Evolutionary conservation across 2,113 vertebrate genomes (phyloP).

Genomic region (Kobus ellipsiprymnus): DNA sequence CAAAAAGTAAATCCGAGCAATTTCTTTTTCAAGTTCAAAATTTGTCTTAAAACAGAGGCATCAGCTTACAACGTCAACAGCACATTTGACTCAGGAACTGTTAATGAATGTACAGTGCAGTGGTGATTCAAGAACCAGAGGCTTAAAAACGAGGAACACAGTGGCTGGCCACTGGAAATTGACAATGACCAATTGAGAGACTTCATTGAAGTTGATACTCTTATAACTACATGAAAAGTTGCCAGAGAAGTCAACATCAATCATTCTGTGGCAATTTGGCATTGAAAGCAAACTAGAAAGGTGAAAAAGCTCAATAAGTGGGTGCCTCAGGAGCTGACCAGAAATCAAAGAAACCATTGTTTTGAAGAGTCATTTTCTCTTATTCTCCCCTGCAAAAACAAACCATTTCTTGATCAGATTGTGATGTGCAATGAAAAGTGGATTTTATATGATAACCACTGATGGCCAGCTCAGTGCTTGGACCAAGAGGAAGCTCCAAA

Average conservation of each 20-base stretch:
- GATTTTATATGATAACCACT: background rate
- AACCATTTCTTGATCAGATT: background rate
- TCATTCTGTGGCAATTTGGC: background rate
- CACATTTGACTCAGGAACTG: background rate
- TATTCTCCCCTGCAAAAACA: background rate
- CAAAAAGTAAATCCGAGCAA: background rate
- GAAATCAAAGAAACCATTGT: background rate
- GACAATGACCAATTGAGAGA: background rate
- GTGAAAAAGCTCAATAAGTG: background rate
- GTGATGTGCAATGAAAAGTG: background rate
- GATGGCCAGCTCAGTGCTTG: background rate
- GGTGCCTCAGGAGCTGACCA: background rate
- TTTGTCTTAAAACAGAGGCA: background rate
- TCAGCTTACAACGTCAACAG: background rate
- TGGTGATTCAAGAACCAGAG: background rate
- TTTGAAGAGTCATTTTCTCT: background rate
- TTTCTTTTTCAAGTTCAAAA: background rate
- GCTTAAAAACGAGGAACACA: background rate
- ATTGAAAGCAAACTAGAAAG: background rate
- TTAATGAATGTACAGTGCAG: background rate
- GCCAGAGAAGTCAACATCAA: background rate
- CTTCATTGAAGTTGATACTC: background rate
- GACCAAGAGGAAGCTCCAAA: background rate
- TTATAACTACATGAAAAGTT: background rate
- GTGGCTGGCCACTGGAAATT: background rate